Evolutionary conservation across 2,113 vertebrate species (phyloP).

Genomic region (Shinisaurus crocodilurus): DNA sequence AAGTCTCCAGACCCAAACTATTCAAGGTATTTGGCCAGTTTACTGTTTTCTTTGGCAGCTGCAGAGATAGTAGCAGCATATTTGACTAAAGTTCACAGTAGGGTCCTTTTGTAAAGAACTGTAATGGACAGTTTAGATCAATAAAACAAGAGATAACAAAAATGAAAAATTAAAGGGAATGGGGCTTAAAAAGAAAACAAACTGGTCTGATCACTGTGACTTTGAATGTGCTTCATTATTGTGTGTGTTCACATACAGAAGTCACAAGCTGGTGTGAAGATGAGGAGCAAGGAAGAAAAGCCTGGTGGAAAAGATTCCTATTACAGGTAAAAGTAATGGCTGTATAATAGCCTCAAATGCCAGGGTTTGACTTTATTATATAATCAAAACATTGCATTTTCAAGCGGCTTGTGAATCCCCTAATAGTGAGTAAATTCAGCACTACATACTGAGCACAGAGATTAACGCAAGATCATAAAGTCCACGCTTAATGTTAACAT

Average conservation of each 20-base stretch:
- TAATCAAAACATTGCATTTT: slow-evolving; percentile 36
- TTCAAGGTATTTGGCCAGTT: slow-evolving; percentile 54
- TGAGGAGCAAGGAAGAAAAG: slow-evolving; percentile 88
- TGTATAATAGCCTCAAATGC: slow-evolving; percentile 54
- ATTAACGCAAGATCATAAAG: slow-evolving; percentile 42
- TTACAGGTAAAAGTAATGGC: slow-evolving; percentile 88
- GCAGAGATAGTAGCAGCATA: slow-evolving; percentile 45
- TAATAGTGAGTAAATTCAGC: slow-evolving; percentile 55
- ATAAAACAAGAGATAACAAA: slow-evolving; percentile 72
- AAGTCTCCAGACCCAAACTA: slow-evolving; percentile 57
- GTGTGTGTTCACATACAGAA: slow-evolving; percentile 68
- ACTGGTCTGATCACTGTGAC: slow-evolving; percentile 58
- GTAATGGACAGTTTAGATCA: slow-evolving; percentile 77
- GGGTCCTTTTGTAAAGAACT: slow-evolving; percentile 64
- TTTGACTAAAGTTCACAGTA: slow-evolving; percentile 69
- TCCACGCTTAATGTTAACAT: slow-evolving; percentile 5
- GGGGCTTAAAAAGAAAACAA: slow-evolving; percentile 69
- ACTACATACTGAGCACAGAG: slow-evolving; percentile 37
- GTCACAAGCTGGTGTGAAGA: slow-evolving; percentile 80
- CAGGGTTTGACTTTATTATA: slow-evolving; percentile 36
- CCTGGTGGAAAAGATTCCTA: slow-evolving; percentile 83
- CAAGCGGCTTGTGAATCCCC: slow-evolving; percentile 11
- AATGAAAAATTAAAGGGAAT: slow-evolving; percentile 75
- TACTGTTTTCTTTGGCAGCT: slow-evolving; percentile 64
- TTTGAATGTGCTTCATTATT: slow-evolving; percentile 74